Evolutionary conservation across 35 echinoderm and acorn worm genomes (phyloP).

Genomic region (Ptychodera flava): DNA sequence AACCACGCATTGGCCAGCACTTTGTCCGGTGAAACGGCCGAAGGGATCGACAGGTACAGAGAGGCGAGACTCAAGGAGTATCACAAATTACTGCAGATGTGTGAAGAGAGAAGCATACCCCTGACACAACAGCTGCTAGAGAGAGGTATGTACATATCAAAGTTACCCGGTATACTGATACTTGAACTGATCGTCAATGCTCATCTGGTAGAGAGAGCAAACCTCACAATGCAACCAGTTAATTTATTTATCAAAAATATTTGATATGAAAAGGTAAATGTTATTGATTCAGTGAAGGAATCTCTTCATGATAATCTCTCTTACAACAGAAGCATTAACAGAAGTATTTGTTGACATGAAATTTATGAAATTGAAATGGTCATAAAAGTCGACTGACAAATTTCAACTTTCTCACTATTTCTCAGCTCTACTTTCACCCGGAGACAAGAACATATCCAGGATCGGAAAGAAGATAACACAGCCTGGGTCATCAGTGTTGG

Average conservation of each 20-base stretch:
- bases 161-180: too few relatives aligned
- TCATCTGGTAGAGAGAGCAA: too few relatives aligned
- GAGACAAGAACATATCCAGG: slow-evolving; percentile 54
- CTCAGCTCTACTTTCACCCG: slow-evolving; percentile 83
- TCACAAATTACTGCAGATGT: slow-evolving; percentile 67
- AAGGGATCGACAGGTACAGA: slow-evolving; percentile 59
- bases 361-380: too few relatives aligned
- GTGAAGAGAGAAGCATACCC: slow-evolving; percentile 50
- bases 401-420: background rate
- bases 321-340: too few relatives aligned
- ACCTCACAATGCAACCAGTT: too few relatives aligned
- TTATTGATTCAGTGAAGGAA: too few relatives aligned
- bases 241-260: too few relatives aligned
- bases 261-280: too few relatives aligned
- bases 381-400: too few relatives aligned
- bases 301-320: too few relatives aligned
- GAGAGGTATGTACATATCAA: slow-evolving; percentile 75
- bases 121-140: slow-evolving; percentile 73
- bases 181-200: too few relatives aligned
- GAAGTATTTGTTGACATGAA: too few relatives aligned
- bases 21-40: slow-evolving; percentile 42
- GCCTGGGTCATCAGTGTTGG: slow-evolving; percentile 32
- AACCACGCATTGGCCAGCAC: slow-evolving; percentile 54
- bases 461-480: slow-evolving; percentile 55
- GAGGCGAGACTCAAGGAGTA: slow-evolving; percentile 84